Percentiles rank a stretch among this genome's conserved stretches.
Conservation (phyloP, 2,797 vertebrate genomes). For the Anguilla megastoma region DNA sequence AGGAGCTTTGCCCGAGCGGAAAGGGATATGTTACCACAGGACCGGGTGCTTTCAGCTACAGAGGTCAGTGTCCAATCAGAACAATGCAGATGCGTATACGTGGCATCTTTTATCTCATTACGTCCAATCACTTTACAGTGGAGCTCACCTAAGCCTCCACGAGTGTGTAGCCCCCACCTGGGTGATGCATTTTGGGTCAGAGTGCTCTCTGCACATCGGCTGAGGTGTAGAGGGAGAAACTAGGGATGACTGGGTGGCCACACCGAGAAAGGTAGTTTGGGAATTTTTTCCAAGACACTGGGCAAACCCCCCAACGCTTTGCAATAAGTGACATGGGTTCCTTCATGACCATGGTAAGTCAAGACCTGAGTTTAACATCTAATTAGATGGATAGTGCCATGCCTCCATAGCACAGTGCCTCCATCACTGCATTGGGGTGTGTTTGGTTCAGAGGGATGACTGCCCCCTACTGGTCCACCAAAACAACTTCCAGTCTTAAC, state of each 20-base stretch:
- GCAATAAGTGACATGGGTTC: too few species aligned
- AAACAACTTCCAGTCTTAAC: background rate
- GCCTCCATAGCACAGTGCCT: too few species aligned
- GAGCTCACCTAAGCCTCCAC: background rate
- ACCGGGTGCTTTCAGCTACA: slow-evolving; percentile 64
- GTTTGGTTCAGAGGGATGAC: too few species aligned
- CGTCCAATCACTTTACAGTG: background rate
- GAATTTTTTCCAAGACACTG: background rate
- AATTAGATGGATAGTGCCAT: too few species aligned
- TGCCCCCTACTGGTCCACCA: too few species aligned
- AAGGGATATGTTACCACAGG: slow-evolving; percentile 70
- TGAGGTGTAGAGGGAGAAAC: background rate
- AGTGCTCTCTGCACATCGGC: background rate
- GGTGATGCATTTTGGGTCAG: background rate
- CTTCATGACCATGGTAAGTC: too few species aligned
- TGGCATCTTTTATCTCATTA: background rate
- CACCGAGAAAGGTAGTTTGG: background rate
- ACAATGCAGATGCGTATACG: background rate
- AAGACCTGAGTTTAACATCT: too few species aligned
- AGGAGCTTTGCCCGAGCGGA: slow-evolving; percentile 79
- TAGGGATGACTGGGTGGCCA: background rate
- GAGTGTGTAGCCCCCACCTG: too few species aligned
- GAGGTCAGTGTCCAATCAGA: slow-evolving; percentile 56
- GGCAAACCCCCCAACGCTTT: background rate
- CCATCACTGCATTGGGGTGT: too few species aligned